Evolutionary conservation across 2,113 vertebrate genomes (phyloP).

Genomic region (Hydropotes inermis): DNA sequence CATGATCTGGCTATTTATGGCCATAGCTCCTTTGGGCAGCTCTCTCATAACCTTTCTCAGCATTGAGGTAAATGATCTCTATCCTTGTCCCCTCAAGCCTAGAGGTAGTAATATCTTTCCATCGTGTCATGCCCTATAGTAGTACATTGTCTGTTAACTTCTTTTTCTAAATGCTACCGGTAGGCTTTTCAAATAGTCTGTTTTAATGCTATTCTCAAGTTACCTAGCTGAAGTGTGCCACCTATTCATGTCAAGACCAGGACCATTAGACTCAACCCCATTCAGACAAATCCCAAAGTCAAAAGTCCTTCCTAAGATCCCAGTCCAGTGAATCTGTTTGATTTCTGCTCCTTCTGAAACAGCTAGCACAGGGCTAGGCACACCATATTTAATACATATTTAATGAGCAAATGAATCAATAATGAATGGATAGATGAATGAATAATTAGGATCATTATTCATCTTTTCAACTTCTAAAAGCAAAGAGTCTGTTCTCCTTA

Average conservation of each 20-base stretch:
- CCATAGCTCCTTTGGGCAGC: not conserved
- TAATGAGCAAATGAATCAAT: not conserved
- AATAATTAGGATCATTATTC: not conserved
- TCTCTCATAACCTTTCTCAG: not conserved
- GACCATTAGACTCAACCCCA: not conserved
- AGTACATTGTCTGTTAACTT: not conserved
- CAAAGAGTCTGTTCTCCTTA: not conserved
- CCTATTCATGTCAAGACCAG: not conserved
- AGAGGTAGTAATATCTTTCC: not conserved
- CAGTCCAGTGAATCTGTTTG: not conserved
- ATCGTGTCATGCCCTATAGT: not conserved
- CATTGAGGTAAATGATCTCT: not conserved
- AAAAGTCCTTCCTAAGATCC: not conserved
- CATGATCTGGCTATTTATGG: not conserved
- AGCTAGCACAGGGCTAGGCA: not conserved
- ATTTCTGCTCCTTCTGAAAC: not conserved
- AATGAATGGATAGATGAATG: not conserved
- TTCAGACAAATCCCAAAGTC: not conserved
- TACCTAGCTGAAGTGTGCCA: not conserved
- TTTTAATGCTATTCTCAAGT: not conserved
- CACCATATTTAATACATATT: not conserved
- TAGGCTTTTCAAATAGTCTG: not conserved
- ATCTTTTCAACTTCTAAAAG: not conserved
- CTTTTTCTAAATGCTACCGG: not conserved
- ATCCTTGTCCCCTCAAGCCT: not conserved